Base-by-base conservation (phyloP, 2,888 invertebrate species). In the Nebria brevicollis region DNA sequence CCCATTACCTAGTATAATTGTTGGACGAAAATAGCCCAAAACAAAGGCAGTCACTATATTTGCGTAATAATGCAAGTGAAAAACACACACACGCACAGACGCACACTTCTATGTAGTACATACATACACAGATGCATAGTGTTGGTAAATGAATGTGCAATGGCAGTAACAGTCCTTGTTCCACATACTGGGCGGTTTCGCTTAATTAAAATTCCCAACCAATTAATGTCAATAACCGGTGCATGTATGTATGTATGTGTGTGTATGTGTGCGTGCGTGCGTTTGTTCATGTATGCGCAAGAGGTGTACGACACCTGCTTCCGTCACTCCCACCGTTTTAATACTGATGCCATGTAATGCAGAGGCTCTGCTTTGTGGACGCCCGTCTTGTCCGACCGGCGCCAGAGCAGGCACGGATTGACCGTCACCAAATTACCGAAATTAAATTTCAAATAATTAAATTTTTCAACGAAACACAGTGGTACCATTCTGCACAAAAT, bases 151-250 rank as follows among this genome's bases (percentile, higher is more conserved):
- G 77, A 68, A 83, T 78, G 77, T 73, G 65, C 34, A 70, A 54
- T 13, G 7, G 54, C 70, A 42, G 64, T 75, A 77, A 78, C 72
- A 75, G 80, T 64, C 65, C 72, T 64, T 26, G 80, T 54, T 80
- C 75, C 64, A 80, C 42, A 80, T 70, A 70, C 54, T 64, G 25
- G 42, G 76, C 77, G 42, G 77, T 41, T 73, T 66, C 66, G 77
- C 43, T 84, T 83, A 82, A 84, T 84, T 84, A 83, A 84, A 81
- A 83, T 83, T 84, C 83, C 81, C 77, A 68, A 77, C 81, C 84
- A 83, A 82, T 84, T 83, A 82, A 83, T 82, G 83, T 82, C 83
- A 83, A 82, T 84, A 82, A 75, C 65, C 41, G 54, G 66, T 72
- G 77, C 10, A 13, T 54, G 80, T 77, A 68, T 54, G 70, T 15